These are phyloP conservation scores for Stercorarius parasiticus DNA, from an alignment of 2,113 vertebrate species.

Conservation along the genomic window DNA sequence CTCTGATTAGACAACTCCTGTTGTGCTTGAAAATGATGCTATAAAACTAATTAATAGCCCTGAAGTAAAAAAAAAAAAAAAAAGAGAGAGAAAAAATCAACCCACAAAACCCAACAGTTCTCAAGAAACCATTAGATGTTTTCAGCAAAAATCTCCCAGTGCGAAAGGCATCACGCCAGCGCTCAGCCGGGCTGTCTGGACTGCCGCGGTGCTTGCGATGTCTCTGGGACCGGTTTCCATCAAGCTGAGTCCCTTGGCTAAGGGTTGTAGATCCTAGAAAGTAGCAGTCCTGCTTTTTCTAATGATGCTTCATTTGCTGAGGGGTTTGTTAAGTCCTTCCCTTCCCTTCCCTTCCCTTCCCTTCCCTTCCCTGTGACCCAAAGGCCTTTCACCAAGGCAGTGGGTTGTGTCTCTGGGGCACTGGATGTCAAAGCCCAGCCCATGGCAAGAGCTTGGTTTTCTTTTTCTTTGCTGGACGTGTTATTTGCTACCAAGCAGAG, in stretches of 20 bases:
- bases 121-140: background rate
- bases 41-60: background rate
- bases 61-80: background rate
- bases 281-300: background rate
- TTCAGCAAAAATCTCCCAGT: background rate
- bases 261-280: background rate
- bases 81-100: background rate
- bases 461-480: background rate
- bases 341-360: no score
- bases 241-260: background rate
- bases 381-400: background rate
- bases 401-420: background rate
- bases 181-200: background rate
- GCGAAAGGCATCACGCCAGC: background rate
- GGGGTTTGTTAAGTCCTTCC: background rate
- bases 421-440: background rate
- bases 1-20: background rate
- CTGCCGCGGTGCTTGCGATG: rapidly evolving
- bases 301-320: background rate
- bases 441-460: background rate
- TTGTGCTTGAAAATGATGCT: background rate
- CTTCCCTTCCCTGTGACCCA: background rate
- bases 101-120: background rate
- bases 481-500: background rate
- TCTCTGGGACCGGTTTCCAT: background rate